phyloP scores from a whole-genome alignment of 1,140 invertebrate genomes.

The Drosophila repletoides region DNA sequence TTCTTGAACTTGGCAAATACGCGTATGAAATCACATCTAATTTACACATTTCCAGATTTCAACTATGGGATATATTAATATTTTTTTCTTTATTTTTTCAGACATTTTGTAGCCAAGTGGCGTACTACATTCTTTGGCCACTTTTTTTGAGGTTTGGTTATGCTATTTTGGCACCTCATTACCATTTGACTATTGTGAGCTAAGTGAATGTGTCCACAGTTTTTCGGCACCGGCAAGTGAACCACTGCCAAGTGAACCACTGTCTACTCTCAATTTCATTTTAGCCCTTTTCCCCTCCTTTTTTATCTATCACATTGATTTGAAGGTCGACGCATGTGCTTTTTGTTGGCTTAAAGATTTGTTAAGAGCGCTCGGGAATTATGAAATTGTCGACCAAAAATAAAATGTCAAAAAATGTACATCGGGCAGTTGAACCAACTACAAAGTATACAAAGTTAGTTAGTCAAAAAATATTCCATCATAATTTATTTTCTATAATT shows the following conservation, averaged over 20 bases:
- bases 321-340: slow-evolving; percentile 22
- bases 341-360: slow-evolving; percentile 7
- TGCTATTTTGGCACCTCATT: slow-evolving; percentile 30
- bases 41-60: slow-evolving; percentile 57
- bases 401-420: no score
- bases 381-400: background rate
- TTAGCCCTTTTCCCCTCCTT: background rate
- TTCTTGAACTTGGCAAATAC: slow-evolving; percentile 57
- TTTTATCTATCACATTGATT: background rate
- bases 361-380: slow-evolving; percentile 20
- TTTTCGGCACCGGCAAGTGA: background rate
- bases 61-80: no score
- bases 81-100: background rate
- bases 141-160: slow-evolving; percentile 1
- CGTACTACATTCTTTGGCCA: slow-evolving; percentile 48
- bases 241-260: background rate
- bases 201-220: slow-evolving; percentile 39
- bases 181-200: slow-evolving; percentile 33
- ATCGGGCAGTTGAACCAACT: no score
- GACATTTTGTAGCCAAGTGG: slow-evolving; percentile 55
- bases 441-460: no score
- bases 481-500: no score
- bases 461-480: no score
- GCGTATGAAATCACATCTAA: slow-evolving; percentile 71
- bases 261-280: slow-evolving; percentile 34